Percentiles rank a stretch among this genome's conserved stretches.
Evolutionary conservation across 2,113 vertebrate species (phyloP).

Genomic region (Sylvietta virens): DNA sequence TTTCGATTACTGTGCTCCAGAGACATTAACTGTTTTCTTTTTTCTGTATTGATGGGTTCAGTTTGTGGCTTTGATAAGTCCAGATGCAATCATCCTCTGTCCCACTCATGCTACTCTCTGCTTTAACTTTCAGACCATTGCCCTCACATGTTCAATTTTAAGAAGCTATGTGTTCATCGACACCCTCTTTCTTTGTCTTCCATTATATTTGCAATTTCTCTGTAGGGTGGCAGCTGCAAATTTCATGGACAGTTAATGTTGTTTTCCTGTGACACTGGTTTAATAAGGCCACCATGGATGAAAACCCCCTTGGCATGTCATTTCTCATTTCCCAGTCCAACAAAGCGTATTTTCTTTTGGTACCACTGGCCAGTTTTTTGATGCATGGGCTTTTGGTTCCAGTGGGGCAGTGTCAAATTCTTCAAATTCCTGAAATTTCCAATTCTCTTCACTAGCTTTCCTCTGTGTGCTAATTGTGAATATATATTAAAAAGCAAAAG

Average conservation of each 20-base stretch:
- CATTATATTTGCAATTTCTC: slow-evolving; percentile 12
- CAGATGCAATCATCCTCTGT: neutral
- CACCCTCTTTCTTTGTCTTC: neutral
- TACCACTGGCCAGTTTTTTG: neutral
- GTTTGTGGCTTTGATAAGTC: neutral
- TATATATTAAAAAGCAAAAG: neutral
- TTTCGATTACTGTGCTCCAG: neutral
- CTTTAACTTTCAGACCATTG: neutral
- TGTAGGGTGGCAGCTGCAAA: neutral
- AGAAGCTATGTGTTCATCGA: neutral
- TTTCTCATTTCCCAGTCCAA: neutral
- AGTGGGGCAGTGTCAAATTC: neutral
- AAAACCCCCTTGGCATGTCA: neutral
- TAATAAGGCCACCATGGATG: neutral
- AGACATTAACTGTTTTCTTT: neutral
- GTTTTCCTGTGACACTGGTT: neutral
- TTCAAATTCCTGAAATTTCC: neutral
- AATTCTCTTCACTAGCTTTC: neutral
- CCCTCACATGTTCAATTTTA: neutral
- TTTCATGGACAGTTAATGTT: slow-evolving; percentile 4
- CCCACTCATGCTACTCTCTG: neutral
- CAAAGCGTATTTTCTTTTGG: neutral
- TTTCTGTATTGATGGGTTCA: neutral
- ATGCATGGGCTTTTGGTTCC: neutral
- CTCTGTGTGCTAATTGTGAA: neutral